phyloP scores from a whole-genome alignment of 2,797 vertebrate genomes.

The Acrossocheilus fasciatus region DNA sequence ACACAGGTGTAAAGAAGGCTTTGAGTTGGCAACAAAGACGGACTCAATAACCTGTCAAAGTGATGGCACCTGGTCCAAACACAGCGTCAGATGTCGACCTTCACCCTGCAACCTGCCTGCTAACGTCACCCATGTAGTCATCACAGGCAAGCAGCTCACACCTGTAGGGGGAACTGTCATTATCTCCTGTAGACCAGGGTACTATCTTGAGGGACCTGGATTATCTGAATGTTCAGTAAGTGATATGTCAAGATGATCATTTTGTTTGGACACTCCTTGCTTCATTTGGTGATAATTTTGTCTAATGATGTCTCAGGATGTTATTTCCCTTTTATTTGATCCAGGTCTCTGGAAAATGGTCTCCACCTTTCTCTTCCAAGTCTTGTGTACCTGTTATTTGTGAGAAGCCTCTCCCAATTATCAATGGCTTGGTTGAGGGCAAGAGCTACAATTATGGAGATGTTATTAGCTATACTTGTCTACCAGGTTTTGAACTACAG shows the following conservation, averaged over 20 bases:
- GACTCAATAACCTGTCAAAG: conserved; percentile 84
- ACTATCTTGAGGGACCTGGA: conserved; percentile 82
- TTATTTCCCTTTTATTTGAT: conserved; percentile 47
- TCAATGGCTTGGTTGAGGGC: conserved; percentile 84
- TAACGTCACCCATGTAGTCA: conserved; percentile 76
- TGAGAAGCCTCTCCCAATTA: conserved; percentile 80
- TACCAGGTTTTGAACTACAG: conserved; percentile 89
- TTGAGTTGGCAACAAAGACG: conserved; percentile 74
- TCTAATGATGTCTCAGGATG: neutral
- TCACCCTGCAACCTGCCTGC: conserved; percentile 81
- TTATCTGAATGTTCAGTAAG: conserved; percentile 86
- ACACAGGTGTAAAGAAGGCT: conserved; percentile 91
- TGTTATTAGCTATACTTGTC: conserved; percentile 84
- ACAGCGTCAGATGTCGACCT: conserved; percentile 83
- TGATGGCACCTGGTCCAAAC: conserved; percentile 89
- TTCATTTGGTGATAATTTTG: neutral
- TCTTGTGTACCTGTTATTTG: conserved; percentile 86
- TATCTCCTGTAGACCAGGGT: conserved; percentile 87
- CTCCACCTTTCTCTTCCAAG: conserved; percentile 82
- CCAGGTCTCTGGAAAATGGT: conserved; percentile 87
- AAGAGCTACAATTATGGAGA: conserved; percentile 84
- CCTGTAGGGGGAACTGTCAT: conserved; percentile 81
- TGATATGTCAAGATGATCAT: neutral
- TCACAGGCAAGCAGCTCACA: conserved; percentile 81
- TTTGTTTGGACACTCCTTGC: neutral